Evolutionary conservation across 2,797 vertebrate genomes (phyloP).

Genomic region (Caiman crocodilus): DNA sequence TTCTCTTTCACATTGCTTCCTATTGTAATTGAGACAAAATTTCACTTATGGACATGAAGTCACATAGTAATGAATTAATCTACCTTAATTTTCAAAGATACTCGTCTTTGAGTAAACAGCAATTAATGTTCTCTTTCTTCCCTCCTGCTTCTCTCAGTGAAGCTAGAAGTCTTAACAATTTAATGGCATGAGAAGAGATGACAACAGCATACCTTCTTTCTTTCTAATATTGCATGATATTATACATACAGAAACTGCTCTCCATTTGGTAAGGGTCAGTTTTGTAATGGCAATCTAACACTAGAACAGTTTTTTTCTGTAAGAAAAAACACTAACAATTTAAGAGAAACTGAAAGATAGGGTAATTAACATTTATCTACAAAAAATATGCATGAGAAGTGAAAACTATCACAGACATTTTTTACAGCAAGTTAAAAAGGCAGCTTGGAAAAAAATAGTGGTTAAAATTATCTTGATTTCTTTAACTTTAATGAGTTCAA

Average conservation of each 20-base stretch:
- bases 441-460: constrained; percentile 52
- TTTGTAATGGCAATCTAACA: constrained; percentile 11
- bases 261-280: constrained; percentile 35
- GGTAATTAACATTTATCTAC: constrained; percentile 22
- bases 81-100: constrained; percentile 52
- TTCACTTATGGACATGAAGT: constrained; percentile 39
- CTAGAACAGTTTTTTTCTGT: constrained; percentile 15
- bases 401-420: constrained; percentile 36
- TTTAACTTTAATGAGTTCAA: constrained; percentile 54
- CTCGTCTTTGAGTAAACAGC: constrained; percentile 32
- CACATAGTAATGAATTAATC: constrained; percentile 24
- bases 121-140: constrained; percentile 11
- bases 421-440: constrained; percentile 45
- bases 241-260: constrained; percentile 22
- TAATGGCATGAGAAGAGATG: constrained; percentile 33
- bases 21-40: constrained; percentile 55
- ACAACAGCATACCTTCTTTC: not conserved
- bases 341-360: constrained; percentile 13
- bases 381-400: constrained; percentile 28
- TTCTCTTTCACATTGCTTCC: constrained; percentile 29
- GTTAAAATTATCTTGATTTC: constrained; percentile 48
- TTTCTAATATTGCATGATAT: no score
- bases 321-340: constrained; percentile 6
- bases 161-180: constrained; percentile 42
- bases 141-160: not conserved